Percentiles rank a stretch among this genome's conserved stretches.
phyloP scores from a whole-genome alignment of 2,797 vertebrate genomes.

The Limosa lapponica region DNA sequence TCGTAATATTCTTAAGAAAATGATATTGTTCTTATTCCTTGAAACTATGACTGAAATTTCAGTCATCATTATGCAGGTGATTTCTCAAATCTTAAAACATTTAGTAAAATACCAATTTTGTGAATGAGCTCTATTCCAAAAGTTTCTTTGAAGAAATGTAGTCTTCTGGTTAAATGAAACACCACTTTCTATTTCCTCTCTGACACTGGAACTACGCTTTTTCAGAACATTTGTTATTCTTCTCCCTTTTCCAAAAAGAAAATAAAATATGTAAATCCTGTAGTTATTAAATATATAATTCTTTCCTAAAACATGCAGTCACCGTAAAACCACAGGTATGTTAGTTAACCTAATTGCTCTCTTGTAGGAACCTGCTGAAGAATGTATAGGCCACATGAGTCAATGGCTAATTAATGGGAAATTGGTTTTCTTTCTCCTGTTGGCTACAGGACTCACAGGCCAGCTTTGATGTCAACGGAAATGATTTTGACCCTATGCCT shows the following conservation, averaged over 20 bases:
- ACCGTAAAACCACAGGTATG: not conserved
- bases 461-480: constrained; percentile 98
- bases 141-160: not conserved
- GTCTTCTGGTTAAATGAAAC: not conserved
- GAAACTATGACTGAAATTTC: not conserved
- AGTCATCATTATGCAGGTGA: not conserved
- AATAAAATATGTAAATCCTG: not conserved
- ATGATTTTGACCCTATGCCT: constrained; percentile 98
- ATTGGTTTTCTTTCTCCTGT: constrained; percentile 49
- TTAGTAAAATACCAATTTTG: not conserved
- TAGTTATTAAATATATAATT: constrained; percentile 20
- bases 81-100: not conserved
- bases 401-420: constrained; percentile 60
- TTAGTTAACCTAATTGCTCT: constrained; percentile 61
- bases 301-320: constrained; percentile 16
- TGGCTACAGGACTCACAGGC: constrained; percentile 91
- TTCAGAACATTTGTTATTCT: not conserved
- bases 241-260: not conserved
- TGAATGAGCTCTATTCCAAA: not conserved
- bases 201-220: not conserved
- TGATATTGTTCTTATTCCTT: not conserved
- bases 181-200: not conserved
- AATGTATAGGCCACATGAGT: constrained; percentile 47
- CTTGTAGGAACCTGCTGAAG: constrained; percentile 62
- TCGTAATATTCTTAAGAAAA: not conserved